These are phyloP conservation scores for Serranus cabrilla DNA, from an alignment of 2,797 vertebrate species.

Conservation along the genomic window DNA sequence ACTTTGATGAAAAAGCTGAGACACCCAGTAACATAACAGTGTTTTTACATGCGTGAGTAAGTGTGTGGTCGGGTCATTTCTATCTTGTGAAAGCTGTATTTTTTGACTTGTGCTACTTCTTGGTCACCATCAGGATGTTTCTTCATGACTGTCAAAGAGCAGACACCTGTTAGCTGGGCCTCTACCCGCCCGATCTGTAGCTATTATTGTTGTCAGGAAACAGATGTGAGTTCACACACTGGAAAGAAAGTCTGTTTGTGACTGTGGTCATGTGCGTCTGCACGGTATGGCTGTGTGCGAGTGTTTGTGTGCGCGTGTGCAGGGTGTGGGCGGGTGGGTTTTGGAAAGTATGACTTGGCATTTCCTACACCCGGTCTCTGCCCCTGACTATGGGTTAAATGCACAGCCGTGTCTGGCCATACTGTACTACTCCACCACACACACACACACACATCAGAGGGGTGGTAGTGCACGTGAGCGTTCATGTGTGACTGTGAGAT, in stretches of 20 bases:
- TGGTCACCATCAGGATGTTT: slow-evolving; percentile 64
- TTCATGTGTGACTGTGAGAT: slow-evolving; percentile 76
- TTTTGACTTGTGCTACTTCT: slow-evolving; percentile 55
- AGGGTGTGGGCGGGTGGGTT: slow-evolving; percentile 85
- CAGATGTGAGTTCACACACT: slow-evolving; percentile 90
- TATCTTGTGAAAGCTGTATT: slow-evolving; percentile 50
- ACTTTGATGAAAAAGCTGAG: slow-evolving; percentile 56
- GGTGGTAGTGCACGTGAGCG: slow-evolving; percentile 64
- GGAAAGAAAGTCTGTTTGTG: slow-evolving; percentile 89
- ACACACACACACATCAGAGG: slow-evolving; percentile 46
- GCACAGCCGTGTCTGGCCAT: slow-evolving; percentile 75
- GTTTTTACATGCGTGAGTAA: slow-evolving; percentile 40
- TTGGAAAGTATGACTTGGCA: slow-evolving; percentile 89
- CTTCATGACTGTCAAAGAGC: slow-evolving; percentile 66
- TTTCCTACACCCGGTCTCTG: slow-evolving; percentile 83
- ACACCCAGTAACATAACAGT: slow-evolving; percentile 44
- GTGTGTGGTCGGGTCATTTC: slow-evolving; percentile 54
- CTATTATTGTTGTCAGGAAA: slow-evolving; percentile 91
- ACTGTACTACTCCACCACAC: slow-evolving; percentile 59
- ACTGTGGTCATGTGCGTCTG: slow-evolving; percentile 86
- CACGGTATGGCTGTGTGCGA: slow-evolving; percentile 80
- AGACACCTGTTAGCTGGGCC: slow-evolving; percentile 85
- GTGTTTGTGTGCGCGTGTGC: slow-evolving; percentile 56
- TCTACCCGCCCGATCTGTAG: slow-evolving; percentile 75
- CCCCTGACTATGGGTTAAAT: slow-evolving; percentile 80